These are phyloP conservation scores for Marronus borbonicus DNA, from an alignment of 2,888 invertebrate genomes.

Conservation along the genomic window DNA sequence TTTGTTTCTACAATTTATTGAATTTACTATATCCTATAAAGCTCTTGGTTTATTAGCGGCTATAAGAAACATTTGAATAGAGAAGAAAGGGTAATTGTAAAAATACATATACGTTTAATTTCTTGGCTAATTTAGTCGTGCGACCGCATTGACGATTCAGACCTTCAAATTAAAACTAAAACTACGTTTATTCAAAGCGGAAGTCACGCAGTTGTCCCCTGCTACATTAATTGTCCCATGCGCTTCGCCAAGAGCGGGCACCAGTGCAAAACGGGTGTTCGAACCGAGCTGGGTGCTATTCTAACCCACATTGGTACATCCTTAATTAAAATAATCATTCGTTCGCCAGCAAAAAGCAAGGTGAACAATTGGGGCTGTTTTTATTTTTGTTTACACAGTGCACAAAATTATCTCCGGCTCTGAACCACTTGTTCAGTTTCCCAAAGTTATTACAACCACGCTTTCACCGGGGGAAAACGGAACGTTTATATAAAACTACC, in stretches of 20 bases:
- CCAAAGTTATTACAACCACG: conserved; percentile 23
- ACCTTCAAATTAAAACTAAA: conserved; percentile 40
- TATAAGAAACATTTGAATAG: too few relatives aligned
- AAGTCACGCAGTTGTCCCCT: background rate
- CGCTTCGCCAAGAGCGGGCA: too few relatives aligned
- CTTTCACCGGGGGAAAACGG: background rate
- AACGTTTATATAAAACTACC: conserved; percentile 14
- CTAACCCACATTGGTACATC: background rate
- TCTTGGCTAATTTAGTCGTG: too few relatives aligned
- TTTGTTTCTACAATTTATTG: too few relatives aligned
- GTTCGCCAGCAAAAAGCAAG: conserved; percentile 7
- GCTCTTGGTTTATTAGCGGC: too few relatives aligned
- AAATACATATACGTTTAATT: too few relatives aligned
- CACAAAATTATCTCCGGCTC: conserved; percentile 19
- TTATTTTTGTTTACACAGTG: conserved; percentile 19
- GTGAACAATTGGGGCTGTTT: conserved; percentile 38
- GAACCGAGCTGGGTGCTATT: background rate
- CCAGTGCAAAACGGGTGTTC: background rate
- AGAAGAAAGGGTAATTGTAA: too few relatives aligned
- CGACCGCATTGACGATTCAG: background rate
- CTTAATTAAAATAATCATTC: conserved; percentile 40
- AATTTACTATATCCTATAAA: too few relatives aligned
- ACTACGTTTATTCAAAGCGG: conserved; percentile 20
- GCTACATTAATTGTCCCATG: background rate
- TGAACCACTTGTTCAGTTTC: conserved; percentile 21